Evolutionary conservation across 2,888 invertebrate species (phyloP).

Genomic region (Tetropium fuscum): DNA sequence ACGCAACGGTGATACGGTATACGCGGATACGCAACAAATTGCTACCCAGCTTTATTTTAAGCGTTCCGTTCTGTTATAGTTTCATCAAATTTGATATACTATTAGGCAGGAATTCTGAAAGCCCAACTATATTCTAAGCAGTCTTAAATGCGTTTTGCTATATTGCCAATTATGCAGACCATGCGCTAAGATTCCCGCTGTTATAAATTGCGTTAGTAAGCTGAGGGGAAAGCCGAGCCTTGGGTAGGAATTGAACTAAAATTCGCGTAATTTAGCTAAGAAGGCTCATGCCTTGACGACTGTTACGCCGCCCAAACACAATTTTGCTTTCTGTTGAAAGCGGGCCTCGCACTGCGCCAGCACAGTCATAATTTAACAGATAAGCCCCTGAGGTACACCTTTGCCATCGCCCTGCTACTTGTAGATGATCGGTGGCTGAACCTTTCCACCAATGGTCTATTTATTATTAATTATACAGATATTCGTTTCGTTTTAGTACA

Average conservation of each 20-base stretch:
- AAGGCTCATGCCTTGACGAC: conserved; percentile 31
- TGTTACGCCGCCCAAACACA: conserved; percentile 43
- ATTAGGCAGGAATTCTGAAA: too few species aligned
- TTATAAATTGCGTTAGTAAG: conserved; percentile 26
- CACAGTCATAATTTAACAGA: conserved; percentile 46
- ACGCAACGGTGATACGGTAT: too few species aligned
- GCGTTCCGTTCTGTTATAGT: too few species aligned
- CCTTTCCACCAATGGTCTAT: conserved; percentile 26
- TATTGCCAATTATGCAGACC: too few species aligned
- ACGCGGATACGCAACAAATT: too few species aligned
- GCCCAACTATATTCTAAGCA: too few species aligned
- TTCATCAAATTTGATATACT: too few species aligned
- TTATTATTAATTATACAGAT: too few species aligned
- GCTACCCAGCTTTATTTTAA: too few species aligned
- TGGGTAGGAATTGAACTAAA: conserved; percentile 30
- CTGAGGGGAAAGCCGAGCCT: conserved; percentile 4
- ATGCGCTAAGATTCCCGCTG: conserved; percentile 33
- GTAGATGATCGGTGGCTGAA: not conserved
- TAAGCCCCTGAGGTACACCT: conserved; percentile 50
- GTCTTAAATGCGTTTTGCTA: too few species aligned
- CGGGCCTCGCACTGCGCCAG: conserved; percentile 16
- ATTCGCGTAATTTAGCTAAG: conserved; percentile 42
- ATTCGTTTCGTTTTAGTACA: too few species aligned
- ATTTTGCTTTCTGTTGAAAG: conserved; percentile 41
- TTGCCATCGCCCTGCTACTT: conserved; percentile 33